Evolutionary conservation across 2,113 vertebrate species (phyloP).

Genomic region (Calonectris borealis): DNA sequence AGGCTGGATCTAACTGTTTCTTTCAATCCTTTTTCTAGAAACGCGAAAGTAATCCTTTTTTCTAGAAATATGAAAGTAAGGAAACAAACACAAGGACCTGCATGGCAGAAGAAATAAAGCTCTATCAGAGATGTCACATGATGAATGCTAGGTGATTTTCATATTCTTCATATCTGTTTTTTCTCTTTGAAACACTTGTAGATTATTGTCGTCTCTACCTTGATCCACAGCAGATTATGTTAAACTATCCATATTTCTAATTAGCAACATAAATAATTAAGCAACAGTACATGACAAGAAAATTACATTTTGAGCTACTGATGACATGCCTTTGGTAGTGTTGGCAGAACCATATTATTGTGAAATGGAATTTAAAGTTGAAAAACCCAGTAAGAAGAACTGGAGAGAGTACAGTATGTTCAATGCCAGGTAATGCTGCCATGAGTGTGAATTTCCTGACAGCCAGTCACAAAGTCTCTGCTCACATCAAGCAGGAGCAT

Average conservation of each 20-base stretch:
- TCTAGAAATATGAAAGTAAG: not conserved
- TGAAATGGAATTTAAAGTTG: not conserved
- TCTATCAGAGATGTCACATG: not conserved
- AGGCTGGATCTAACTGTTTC: not conserved
- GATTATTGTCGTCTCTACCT: not conserved
- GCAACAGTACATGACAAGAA: slow-evolving; percentile 54
- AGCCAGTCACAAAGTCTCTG: not conserved
- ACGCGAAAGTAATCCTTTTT: not conserved
- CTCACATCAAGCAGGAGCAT: not conserved
- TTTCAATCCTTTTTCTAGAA: not conserved
- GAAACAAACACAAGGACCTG: not conserved
- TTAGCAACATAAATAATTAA: slow-evolving; percentile 59
- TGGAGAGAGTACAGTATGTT: not conserved
- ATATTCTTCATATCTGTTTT: not conserved
- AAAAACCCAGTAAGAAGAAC: not conserved
- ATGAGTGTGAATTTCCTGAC: not conserved
- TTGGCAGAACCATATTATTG: slow-evolving; percentile 18
- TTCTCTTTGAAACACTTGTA: not conserved
- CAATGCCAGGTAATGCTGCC: not conserved
- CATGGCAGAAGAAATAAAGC: not conserved
- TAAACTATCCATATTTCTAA: slow-evolving; percentile 45
- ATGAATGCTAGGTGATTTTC: not conserved
- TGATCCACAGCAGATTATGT: slow-evolving; percentile 9
- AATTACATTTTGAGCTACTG: slow-evolving; percentile 50
- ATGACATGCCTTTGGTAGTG: not conserved